Evolutionary conservation across 1,140 invertebrate species (phyloP), one percentile per base, ranked within the genome.

Genomic region (Trichonephila clavipes): DNA sequence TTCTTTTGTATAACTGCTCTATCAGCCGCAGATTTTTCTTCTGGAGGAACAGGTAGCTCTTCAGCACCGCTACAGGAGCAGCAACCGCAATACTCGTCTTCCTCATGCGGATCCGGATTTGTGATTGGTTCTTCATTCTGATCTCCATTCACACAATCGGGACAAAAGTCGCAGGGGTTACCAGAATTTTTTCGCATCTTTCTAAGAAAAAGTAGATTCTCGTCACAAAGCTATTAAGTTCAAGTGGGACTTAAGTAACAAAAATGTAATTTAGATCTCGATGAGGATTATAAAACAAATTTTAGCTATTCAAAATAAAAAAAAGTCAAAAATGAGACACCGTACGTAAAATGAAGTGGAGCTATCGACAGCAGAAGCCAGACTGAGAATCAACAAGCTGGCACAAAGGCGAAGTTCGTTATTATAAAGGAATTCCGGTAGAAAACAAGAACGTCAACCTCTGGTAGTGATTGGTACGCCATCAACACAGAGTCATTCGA

Each of bases 401-500:
- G 44, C 21, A 21, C 51, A 58, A 21, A 58, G n/a, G 82, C 10
- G 44, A 85, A 24, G 19, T 59, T 59, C 21, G 58, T 4, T 16
- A 88, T 72, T 88, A 72, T 51, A 72, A 69, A 88, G 87, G 62
- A 88, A 88, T 69, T 88, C 87, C 87, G 62, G 62, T 69, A 18
- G 40, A 28, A 44, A 88, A 88, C 87, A 88, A 88, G 58, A 88
- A 72, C 40, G 87, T 58, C 87, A 88, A 64, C 62, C 87, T 69
- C 87, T 69, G 62, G 34, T 88, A 88, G 19, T 44, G 87, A 88
- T 88, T 88, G 87, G 87, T 88, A 88, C 62, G 34, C 34, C 61
- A 72, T 66, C 62, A 69, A 88, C 34, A 44, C 28, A 88, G n/a
- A n/a, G 87, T 44, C 85, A 87, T 64, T 87, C 58, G 61, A 83